phyloP scores from a whole-genome alignment of 2,797 vertebrate species.

The Mallotus villosus region DNA sequence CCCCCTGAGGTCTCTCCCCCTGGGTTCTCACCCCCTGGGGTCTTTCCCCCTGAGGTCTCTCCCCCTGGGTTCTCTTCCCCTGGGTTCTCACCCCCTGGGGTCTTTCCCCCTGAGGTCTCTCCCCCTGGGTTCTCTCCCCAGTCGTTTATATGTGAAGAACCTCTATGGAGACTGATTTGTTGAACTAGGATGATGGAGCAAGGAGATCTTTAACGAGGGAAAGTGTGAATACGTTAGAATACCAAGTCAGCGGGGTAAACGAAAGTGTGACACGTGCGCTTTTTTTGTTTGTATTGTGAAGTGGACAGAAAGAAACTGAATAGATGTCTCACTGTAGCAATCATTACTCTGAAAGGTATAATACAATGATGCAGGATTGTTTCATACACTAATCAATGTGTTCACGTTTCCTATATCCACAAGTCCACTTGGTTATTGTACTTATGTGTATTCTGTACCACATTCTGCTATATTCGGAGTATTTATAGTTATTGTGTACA shows the following conservation, averaged over 20 bases:
- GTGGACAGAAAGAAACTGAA: background rate
- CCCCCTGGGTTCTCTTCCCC: background rate
- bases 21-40: background rate
- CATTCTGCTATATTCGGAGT: background rate
- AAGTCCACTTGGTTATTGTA: too few relatives aligned
- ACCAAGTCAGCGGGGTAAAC: too few relatives aligned
- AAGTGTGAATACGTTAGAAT: background rate
- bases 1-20: background rate
- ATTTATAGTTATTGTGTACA: background rate
- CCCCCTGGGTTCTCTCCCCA: background rate
- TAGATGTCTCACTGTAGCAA: background rate
- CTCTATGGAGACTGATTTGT: too few relatives aligned
- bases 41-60: background rate
- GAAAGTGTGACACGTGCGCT: background rate
- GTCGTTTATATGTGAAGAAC: too few relatives aligned
- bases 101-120: too few relatives aligned
- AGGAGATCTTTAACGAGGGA: background rate
- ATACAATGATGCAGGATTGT: background rate
- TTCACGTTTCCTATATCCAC: background rate
- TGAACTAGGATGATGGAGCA: background rate
- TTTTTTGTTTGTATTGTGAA: slow-evolving; percentile 1
- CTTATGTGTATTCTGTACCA: background rate
- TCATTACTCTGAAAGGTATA: background rate
- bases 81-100: background rate
- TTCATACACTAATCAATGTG: background rate